phyloP scores from a whole-genome alignment of 2,888 invertebrate genomes.

The Eugnorisma glareosa region DNA sequence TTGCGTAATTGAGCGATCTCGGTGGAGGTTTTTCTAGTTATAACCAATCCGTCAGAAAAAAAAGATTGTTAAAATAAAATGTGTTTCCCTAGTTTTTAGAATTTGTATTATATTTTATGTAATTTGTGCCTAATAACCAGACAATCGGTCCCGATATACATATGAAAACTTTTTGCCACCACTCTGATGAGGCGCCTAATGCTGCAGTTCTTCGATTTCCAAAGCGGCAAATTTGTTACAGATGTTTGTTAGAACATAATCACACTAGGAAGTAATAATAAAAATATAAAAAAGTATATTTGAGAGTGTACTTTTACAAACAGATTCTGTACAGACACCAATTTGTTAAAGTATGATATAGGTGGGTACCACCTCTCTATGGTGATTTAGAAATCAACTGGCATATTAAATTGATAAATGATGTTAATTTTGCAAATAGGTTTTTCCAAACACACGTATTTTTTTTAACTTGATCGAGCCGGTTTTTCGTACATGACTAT shows the following conservation, averaged over 20 bases:
- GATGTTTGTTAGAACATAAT: neutral
- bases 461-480: no score
- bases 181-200: neutral
- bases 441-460: no score
- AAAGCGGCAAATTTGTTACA: neutral
- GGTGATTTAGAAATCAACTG: neutral
- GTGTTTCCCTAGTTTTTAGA: neutral
- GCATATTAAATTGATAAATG: neutral
- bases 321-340: no score
- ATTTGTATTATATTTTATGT: neutral
- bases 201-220: neutral
- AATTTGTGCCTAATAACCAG: neutral
- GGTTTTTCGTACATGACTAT: no score
- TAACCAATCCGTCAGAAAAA: neutral
- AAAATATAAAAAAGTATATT: no score
- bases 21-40: neutral
- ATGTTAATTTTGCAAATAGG: no score
- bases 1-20: constrained; percentile 39
- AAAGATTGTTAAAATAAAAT: neutral
- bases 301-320: no score
- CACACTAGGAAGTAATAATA: neutral
- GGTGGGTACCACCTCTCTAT: neutral
- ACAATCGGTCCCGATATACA: neutral
- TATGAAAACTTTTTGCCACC: neutral
- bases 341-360: neutral